These are phyloP conservation scores for Astropecten irregularis DNA, from an alignment of 53 echinoderm and acorn worm species.

Conservation along the genomic window DNA sequence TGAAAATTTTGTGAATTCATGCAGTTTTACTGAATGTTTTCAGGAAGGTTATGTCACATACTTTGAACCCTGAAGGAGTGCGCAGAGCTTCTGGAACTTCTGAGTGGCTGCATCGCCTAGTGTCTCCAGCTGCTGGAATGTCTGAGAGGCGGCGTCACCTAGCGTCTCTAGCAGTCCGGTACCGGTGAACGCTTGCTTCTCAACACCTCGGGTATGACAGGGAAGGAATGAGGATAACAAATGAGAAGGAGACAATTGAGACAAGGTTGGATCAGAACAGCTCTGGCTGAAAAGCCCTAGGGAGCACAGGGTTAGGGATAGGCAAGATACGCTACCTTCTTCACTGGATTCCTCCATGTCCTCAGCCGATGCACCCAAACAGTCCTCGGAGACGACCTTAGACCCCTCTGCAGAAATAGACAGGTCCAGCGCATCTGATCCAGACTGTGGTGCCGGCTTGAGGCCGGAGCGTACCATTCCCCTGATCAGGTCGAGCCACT, in stretches of 20 bases:
- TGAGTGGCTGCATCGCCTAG: constrained; percentile 63
- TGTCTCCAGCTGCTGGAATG: constrained; percentile 24
- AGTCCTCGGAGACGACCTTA: neutral
- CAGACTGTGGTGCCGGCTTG: constrained; percentile 17
- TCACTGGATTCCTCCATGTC: neutral
- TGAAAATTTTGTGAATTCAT: too few relatives aligned
- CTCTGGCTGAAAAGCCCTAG: too few relatives aligned
- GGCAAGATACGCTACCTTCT: too few relatives aligned
- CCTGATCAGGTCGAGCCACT: constrained; percentile 23
- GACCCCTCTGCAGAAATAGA: constrained; percentile 44
- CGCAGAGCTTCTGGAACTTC: constrained; percentile 70
- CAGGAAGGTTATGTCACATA: too few relatives aligned
- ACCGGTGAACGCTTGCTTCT: constrained; percentile 3
- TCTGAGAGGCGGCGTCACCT: constrained; percentile 40
- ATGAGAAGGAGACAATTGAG: neutral
- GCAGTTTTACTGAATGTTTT: too few relatives aligned
- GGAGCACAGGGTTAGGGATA: too few relatives aligned
- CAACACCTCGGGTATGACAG: constrained; percentile 6
- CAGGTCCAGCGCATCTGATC: constrained; percentile 49
- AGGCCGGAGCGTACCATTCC: constrained; percentile 39
- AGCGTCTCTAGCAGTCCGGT: constrained; percentile 35
- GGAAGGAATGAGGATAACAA: neutral
- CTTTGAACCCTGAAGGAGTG: constrained; percentile 61
- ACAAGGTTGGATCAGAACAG: too few relatives aligned
- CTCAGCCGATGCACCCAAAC: neutral